phyloP scores from a whole-genome alignment of 2,888 invertebrate genomes.

The Raillietiella orientalis region DNA sequence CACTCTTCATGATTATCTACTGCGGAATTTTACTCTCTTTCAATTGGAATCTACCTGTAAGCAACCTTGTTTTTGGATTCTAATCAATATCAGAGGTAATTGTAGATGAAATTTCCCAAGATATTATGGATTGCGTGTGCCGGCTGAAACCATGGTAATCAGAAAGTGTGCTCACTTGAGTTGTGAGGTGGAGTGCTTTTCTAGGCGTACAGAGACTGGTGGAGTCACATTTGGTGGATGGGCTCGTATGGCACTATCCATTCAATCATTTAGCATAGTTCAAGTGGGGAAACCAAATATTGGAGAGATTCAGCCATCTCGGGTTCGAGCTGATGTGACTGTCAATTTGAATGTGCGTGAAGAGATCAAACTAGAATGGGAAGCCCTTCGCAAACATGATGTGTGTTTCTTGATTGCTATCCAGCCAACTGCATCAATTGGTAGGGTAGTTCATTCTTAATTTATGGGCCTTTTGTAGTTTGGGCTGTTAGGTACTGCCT shows the following conservation, averaged over 20 bases:
- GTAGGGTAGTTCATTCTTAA: constrained; percentile 15
- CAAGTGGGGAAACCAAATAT: constrained; percentile 40
- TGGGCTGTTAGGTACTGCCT: constrained; percentile 5
- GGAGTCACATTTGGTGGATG: constrained; percentile 78
- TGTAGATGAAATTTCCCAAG: constrained; percentile 86
- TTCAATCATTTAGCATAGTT: constrained; percentile 66
- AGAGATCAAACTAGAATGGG: constrained; percentile 90
- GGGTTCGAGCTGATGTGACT: constrained; percentile 78
- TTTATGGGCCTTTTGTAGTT: background rate
- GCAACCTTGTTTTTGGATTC: constrained; percentile 10
- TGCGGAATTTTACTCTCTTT: constrained; percentile 90
- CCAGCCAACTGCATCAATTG: constrained; percentile 46
- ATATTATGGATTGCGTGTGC: constrained; percentile 86
- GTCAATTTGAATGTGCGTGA: constrained; percentile 63
- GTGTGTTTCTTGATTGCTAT: constrained; percentile 87
- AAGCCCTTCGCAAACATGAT: constrained; percentile 78
- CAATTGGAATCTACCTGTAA: constrained; percentile 85
- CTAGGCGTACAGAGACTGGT: constrained; percentile 51
- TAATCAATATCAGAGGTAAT: constrained; percentile 8
- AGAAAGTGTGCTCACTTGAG: background rate
- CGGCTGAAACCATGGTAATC: constrained; percentile 68
- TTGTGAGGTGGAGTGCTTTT: background rate
- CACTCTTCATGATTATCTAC: constrained; percentile 83
- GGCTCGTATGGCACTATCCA: constrained; percentile 94
- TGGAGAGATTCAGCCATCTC: constrained; percentile 70